These are phyloP conservation scores for Drosophila athabasca DNA, from an alignment of 1,140 invertebrate species.

Conservation along the genomic window DNA sequence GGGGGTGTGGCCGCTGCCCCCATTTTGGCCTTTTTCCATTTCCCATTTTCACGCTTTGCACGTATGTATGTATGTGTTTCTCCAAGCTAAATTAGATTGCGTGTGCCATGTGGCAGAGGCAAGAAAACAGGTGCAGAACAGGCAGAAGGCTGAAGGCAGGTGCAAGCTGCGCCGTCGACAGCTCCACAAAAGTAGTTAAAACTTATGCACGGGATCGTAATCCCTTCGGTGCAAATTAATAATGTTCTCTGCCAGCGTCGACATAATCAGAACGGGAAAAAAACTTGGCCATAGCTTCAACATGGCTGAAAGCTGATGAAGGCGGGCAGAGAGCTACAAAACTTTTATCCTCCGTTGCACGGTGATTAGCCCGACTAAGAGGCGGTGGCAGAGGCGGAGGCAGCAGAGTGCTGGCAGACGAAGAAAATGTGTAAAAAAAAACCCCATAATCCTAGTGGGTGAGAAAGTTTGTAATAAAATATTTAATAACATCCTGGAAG, in stretches of 20 bases:
- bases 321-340: no score
- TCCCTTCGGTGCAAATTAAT: conserved; percentile 44
- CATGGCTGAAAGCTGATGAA: no score
- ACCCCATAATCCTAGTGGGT: no score
- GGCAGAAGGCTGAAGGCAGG: conserved; percentile 36
- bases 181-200: conserved; percentile 11
- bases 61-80: conserved; percentile 32
- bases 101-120: conserved; percentile 60
- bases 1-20: conserved; percentile 35
- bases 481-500: no score
- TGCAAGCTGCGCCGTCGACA: conserved; percentile 62
- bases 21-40: conserved; percentile 27
- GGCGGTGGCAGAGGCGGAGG: no score
- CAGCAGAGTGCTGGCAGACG: no score
- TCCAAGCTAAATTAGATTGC: conserved; percentile 70
- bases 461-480: no score
- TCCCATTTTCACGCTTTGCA: conserved; percentile 53
- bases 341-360: no score
- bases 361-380: no score
- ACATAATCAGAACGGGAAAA: conserved; percentile 12
- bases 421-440: no score
- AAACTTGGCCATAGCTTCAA: background rate
- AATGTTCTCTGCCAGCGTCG: conserved; percentile 24
- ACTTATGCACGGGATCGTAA: conserved; percentile 33
- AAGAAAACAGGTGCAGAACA: conserved; percentile 1